Base-by-base conservation (phyloP, 2,797 vertebrate genomes). In the Gila robusta region DNA sequence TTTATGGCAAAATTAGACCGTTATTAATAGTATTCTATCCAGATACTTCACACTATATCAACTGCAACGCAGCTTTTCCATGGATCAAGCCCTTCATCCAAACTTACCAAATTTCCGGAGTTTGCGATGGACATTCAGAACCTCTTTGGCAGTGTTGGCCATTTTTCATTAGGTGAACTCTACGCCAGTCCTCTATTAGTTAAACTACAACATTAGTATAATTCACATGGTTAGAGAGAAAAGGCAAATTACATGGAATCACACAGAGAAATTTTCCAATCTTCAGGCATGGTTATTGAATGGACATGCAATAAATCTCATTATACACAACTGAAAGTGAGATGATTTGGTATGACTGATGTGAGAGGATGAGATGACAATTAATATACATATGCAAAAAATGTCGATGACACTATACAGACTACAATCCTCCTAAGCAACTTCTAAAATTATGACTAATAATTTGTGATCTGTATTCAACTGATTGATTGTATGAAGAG, bases 141-240 rank as follows among this genome's bases (percentile, higher is more conserved):
- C 91, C 83, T 95, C 94, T 91, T 94, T 94, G 91, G 95, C 91
- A 91, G 94, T 93, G 93, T 1, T 90, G 93, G 97, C 96, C 97
- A 99, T 99, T 96, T 83, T 96, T 97, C 97, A 96, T 95, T 91
- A 95, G 95, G 89, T 92, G 96, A 93, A 94, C 95, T 95, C 96
- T 97, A 97, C 94, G 94, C 93, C 93, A 96, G 92, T 93, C 92
- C 91, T 95, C 94, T 94, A 95, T 91, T 96, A 96, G 95, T 94
- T 96, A 97, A 95, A 96, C 97, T 97, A 98, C 91, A 96, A 97
- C 95, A 96, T 97, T 97, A 98, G 91, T 94, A 96, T 94, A 95
- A 94, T 95, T 96, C 95, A 95, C 94, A 93, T 90, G 93, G 96
- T 98, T 98, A 98, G 87, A 93, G 95, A 93, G 94, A 96, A 93